Base-by-base conservation (phyloP, 2,888 invertebrate species). In the Cremastobaeus sp. region DNA sequence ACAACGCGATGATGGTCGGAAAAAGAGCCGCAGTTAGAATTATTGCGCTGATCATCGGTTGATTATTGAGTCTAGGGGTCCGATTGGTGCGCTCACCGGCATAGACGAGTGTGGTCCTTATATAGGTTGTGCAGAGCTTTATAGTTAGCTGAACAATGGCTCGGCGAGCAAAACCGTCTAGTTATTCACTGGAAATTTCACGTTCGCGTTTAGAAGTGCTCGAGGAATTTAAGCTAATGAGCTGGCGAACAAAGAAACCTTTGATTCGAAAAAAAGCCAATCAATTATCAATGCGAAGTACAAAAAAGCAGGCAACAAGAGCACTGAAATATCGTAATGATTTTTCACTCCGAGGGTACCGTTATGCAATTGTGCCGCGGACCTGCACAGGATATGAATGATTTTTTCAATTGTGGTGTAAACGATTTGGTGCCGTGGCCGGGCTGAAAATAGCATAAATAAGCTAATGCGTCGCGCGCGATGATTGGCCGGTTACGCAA, bases 181-280 rank as follows among this genome's bases (percentile, higher is more conserved):
- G 57, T 59, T 62, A 50, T 48, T 62, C 60, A 50, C 37, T 28
- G 15, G 39, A 62, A 50, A 62, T 50, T 30, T 62, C 48, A 50
- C 43, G 45, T 35, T 14, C 48, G 17, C 11, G 35, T 32, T 62
- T 32, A 34, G 18, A 21, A 28, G 5, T 11, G 15, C 39, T 8
- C n/a, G n/a, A 41, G 41, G 12, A 50, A 32, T 50, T 48, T 39
- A 50, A 62, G 48, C 50, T 62, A 62, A 62, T 50, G 60, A 50
- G 39, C 50, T 48, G 21, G 3, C 6, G 12, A 3, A 18, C 15
- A 30, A 12, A 34, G 17, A 48, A 60, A 60, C 47, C 21, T 37
- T 47, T 41, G 54, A 12, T 47, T 18, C n/a, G n/a, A n/a, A n/a
- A n/a, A n/a, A n/a, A n/a, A n/a, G n/a, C n/a, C n/a, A n/a, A n/a